Conservation (phyloP, 2,113 vertebrate species). For the Lophura nycthemera region DNA sequence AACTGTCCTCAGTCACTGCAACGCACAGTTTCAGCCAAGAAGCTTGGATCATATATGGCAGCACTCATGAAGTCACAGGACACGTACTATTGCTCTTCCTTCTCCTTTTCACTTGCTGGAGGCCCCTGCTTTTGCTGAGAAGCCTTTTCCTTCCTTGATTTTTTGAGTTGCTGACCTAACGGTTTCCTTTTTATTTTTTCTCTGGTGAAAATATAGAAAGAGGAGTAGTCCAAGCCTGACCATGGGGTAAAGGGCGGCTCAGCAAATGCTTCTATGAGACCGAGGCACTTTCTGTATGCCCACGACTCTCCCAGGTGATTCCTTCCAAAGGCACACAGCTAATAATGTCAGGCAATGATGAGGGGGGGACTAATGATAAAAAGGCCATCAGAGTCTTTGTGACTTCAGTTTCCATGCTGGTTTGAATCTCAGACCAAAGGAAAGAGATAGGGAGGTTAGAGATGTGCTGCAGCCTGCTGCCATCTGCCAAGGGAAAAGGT, state of each 20-base stretch:
- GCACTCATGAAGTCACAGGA: not conserved
- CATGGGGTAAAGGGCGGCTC: not conserved
- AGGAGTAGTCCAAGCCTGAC: not conserved
- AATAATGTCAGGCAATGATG: not conserved
- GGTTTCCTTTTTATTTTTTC: not conserved
- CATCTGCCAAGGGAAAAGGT: not conserved
- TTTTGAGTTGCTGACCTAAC: slow-evolving; percentile 24
- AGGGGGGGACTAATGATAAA: not conserved
- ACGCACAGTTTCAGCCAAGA: not conserved
- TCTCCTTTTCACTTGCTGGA: slow-evolving; percentile 44
- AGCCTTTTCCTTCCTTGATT: slow-evolving; percentile 41
- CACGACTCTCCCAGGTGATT: not conserved
- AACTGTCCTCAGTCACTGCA: not conserved
- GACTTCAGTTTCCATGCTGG: not conserved
- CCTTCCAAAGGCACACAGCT: not conserved
- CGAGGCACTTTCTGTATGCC: not conserved
- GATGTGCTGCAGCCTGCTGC: not conserved
- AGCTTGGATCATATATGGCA: not conserved
- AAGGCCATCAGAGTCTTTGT: not conserved
- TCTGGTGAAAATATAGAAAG: not conserved
- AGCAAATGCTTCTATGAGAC: not conserved
- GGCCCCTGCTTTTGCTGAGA: not conserved
- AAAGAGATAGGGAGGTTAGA: not conserved
- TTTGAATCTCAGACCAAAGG: not conserved
- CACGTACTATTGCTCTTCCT: slow-evolving; percentile 13